Evolutionary conservation across 2,888 invertebrate genomes (phyloP), one percentile per base, ranked within the genome.

Genomic region (Caenorhabditis virilis): DNA sequence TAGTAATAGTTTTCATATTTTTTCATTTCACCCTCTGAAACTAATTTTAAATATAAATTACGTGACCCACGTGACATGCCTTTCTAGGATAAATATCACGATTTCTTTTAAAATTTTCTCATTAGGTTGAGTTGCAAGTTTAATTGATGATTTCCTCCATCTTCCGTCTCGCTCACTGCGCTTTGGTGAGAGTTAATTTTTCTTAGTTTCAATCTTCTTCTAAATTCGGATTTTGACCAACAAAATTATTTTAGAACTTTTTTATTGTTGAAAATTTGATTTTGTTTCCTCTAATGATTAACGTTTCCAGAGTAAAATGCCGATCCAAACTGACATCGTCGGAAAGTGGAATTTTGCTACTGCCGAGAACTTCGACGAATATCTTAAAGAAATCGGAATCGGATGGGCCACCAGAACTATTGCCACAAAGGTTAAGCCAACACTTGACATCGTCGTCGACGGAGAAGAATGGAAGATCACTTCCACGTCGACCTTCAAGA

Each of bases 291-390:
- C n/a, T n/a, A n/a, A n/a, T n/a, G n/a, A n/a, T n/a, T n/a, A n/a
- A n/a, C 20, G 15, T 45, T 50, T 54, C 22, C 55, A 64, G 58
- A 54, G 49, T 33, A 56, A 46, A 16, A 72, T 69, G 72, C 55
- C 69, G 25, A 67, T 72, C 55, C 48, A 63, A 27, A 56, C 50
- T 45, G 72, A 64, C 45, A 64, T 81, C 57, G 66, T 76, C 52
- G 81, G 81, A 52, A 80, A 80, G 66, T 81, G 81, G 81, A 77
- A 82, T 67, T 71, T 79, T 57, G 73, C 69, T 36, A 63, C 69
- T 2, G 73, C 77, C 25, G 80, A 82, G 33, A 77, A 77, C 67
- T 82, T 82, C 62, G 81, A 82, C 45, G 77, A 69, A 41, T 81
- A 80, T 69, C 59, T 81, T 57, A 80, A 80, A 64, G 75, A 77